Evolutionary conservation across 2,797 vertebrate species (phyloP), one percentile per base, ranked within the genome.

Genomic region (Trematomus bernacchii): DNA sequence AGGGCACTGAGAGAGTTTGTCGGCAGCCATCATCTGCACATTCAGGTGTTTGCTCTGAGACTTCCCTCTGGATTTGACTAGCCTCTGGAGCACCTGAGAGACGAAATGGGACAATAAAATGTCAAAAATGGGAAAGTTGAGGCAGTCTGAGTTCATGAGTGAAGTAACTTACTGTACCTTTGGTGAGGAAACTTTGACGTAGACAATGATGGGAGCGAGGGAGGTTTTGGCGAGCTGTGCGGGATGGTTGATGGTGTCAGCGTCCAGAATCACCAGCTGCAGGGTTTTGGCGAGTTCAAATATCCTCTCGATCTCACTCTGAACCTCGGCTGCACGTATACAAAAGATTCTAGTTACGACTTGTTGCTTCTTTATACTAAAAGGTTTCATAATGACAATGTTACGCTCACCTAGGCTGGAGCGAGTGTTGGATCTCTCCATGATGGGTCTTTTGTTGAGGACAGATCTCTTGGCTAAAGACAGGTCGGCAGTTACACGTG

Each of bases 1-100:
- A 68, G 98, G 96, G 81, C 97, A 99, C 92, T 98, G 98, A 84
- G 97, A 95, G 89, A 99, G 94, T 85, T 99, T 99, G 87, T 99
- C 98, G 0, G 96, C 96, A 0, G 98, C 98, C 97, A 99, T 98
- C 96, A 98, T 96, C 94, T 99, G 98, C 71, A 99, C 98, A 0
- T 98, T 99, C 84, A 98, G 96, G 85, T 98, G 98, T 85, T 99
- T 99, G 94, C 97, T 97, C 93, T 98, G 98, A 10, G 97, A 98
- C 92, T 99, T 99, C 53, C 98, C 98, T n/a, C 98, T 94, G 85
- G 98, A 98, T 82, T 98, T 98, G 91, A 98, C 95, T 81, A 98
- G 95, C 70, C 97, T 91, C 93, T 99, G 98, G 63, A 99, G 95
- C 82, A 99, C 98, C 98, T 98, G 90, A 40, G 13, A 68, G 46